Base-by-base conservation (phyloP, 2,113 vertebrate genomes). In the Poeciliopsis occidentalis region DNA sequence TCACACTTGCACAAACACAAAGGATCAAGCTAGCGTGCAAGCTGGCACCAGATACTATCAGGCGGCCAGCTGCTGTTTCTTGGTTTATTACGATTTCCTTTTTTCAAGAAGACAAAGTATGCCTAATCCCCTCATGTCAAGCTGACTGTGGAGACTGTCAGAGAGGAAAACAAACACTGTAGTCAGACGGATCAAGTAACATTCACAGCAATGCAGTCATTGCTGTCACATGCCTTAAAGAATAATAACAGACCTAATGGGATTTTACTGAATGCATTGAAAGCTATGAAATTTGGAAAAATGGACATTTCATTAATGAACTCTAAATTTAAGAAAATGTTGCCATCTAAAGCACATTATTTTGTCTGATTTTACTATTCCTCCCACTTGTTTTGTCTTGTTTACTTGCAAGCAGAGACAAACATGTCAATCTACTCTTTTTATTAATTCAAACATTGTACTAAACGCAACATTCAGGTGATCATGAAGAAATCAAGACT, bases 21-120 rank as follows among this genome's bases (percentile, higher is more conserved):
- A 77, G 73, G 74, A 82, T 86, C 84, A 87, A 80, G 83, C 79
- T 74, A 29, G 27, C 47, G 47, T 88, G 81, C 67, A 88, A 83
- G 83, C 73, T 71, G 86, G 88, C 89, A 87, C 76, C 84, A 93
- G 90, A 92, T 92, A 85, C 83, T 90, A 91, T 92, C 83, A 17
- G 57, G 70, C 70, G 71, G 37, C 71, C 32, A 0, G 71, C 69
- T 80, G 74, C 71, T 71, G 73, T 78, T 82, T 88, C 64, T 80
- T 66, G 76, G 84, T 80, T 86, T 72, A 57, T 88, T 90, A 54
- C 26, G 73, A 85, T 88, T 87, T 90, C 70, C 76, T 72, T 76
- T 88, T n/a, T 57, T 71, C 57, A 67, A 67, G 80, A 75, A 86
- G 65, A 87, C 66, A 62, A 81, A 83, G 76, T 79, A 75, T 47